phyloP scores from a whole-genome alignment of 1,140 invertebrate species.

The Orchestia grillus region DNA sequence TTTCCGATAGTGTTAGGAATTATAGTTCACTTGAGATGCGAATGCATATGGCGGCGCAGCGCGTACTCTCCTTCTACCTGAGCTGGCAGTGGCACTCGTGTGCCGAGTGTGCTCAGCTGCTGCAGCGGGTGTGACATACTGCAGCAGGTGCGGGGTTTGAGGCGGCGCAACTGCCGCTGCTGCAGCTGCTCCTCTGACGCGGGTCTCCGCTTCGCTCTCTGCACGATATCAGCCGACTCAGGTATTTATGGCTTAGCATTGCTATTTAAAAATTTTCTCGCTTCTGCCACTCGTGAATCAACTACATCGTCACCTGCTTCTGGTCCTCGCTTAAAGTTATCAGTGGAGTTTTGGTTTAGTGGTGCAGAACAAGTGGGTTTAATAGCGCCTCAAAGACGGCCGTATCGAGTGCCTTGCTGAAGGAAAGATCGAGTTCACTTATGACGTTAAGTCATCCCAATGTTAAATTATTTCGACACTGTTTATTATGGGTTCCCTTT shows the following conservation, averaged over 20 bases:
- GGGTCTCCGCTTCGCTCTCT: not conserved
- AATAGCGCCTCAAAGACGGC: not conserved
- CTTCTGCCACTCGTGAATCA: constrained; percentile 50
- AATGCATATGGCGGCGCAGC: not conserved
- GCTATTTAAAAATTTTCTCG: constrained; percentile 48
- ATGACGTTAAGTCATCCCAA: not conserved
- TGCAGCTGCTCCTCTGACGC: constrained; percentile 27
- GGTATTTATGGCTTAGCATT: constrained; percentile 37
- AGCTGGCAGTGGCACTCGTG: constrained; percentile 27
- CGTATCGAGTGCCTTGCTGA: not conserved
- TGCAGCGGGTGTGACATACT: constrained; percentile 44
- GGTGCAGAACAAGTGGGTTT: not conserved
- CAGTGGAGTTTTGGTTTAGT: constrained; percentile 10
- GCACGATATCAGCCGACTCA: constrained; percentile 21
- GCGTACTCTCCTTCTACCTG: not conserved
- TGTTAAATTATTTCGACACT: no score
- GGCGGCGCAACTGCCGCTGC: not conserved
- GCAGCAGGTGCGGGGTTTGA: constrained; percentile 24
- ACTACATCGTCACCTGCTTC: not conserved
- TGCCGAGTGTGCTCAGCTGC: not conserved
- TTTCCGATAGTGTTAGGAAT: not conserved
- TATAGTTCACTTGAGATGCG: not conserved
- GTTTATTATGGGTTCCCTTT: not conserved
- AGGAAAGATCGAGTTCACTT: not conserved
- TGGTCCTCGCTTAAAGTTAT: constrained; percentile 1